Conservation (phyloP, 2,797 vertebrate species). For the Smutsia temminckii region DNA sequence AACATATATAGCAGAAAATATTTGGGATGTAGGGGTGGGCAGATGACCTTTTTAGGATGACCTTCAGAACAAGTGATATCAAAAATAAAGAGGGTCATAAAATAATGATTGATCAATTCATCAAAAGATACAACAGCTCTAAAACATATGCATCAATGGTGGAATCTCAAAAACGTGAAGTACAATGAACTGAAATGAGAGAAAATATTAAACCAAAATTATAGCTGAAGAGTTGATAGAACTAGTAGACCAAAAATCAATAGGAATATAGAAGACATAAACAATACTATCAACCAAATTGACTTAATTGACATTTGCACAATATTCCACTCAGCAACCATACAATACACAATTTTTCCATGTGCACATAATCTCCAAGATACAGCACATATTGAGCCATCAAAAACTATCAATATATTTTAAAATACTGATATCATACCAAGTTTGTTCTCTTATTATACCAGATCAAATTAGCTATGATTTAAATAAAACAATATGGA, state of each 20-base stretch:
- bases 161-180: background rate
- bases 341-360: background rate
- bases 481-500: background rate
- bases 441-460: background rate
- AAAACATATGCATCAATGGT: background rate
- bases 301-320: background rate
- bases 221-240: background rate
- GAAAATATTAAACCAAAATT: background rate
- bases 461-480: background rate
- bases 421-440: background rate
- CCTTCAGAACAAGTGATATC: too few species aligned
- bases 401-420: background rate
- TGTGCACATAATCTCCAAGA: background rate
- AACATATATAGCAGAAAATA: background rate
- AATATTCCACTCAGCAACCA: background rate
- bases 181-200: background rate
- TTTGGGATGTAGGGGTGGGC: background rate
- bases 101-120: too few species aligned
- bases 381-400: background rate
- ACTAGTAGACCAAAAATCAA: background rate
- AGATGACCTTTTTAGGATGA: background rate
- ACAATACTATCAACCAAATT: background rate
- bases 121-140: background rate
- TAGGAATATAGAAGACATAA: background rate
- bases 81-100: too few species aligned